These are phyloP conservation scores for Trachelus iudaicus DNA, from an alignment of 2,888 invertebrate species.

Conservation along the genomic window DNA sequence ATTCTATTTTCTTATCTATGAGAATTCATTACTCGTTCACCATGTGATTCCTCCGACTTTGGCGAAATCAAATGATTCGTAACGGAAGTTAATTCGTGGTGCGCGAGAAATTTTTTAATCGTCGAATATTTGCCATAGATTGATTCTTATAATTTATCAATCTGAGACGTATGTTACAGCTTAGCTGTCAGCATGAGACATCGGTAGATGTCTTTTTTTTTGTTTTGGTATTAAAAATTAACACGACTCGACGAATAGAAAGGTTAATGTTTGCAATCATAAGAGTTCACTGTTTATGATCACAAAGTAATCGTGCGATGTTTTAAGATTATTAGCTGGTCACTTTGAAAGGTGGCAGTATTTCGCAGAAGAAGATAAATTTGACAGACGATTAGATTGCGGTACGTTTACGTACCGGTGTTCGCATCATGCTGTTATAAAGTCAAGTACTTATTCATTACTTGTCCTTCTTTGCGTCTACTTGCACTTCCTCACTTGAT, in stretches of 20 bases:
- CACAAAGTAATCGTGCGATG: background rate
- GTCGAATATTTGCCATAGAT: background rate
- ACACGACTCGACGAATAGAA: background rate
- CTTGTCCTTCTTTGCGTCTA: conserved; percentile 62
- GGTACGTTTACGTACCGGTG: background rate
- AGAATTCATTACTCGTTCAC: background rate
- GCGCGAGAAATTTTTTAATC: background rate
- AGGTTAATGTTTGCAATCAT: background rate
- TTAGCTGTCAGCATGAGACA: background rate
- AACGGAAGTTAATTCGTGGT: background rate
- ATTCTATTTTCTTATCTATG: background rate
- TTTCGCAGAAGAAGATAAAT: background rate
- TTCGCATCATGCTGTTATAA: background rate
- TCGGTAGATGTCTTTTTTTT: background rate
- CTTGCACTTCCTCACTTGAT: conserved; percentile 64
- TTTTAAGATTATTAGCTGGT: background rate
- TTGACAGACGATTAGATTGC: background rate
- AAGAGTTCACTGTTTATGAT: background rate
- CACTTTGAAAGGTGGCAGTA: background rate
- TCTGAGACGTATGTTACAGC: background rate
- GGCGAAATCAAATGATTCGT: background rate
- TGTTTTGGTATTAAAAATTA: background rate
- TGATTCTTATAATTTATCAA: background rate
- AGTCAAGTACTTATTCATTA: conserved; percentile 25
- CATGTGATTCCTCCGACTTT: background rate